Percentiles rank a stretch among this genome's conserved stretches.
phyloP scores from a whole-genome alignment of 1,140 invertebrate genomes.

The Heliconius congener region DNA sequence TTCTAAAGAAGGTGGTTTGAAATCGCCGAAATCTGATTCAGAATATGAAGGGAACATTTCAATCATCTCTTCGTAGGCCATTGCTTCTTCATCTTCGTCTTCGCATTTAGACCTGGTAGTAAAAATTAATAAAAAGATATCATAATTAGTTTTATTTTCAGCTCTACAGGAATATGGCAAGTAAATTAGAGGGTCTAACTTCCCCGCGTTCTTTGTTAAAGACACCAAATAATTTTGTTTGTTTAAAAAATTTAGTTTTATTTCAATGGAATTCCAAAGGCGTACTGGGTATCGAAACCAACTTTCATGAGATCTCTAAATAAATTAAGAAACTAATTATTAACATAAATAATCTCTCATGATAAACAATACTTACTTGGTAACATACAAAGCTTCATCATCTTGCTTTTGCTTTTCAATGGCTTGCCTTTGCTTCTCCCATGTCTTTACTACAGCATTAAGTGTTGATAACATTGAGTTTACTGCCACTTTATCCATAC shows the following conservation, averaged over 20 bases:
- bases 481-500: constrained; percentile 78
- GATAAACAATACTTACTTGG: constrained; percentile 81
- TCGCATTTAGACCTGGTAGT: constrained; percentile 81
- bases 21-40: constrained; percentile 86
- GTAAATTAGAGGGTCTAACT: too few species aligned
- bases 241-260: too few species aligned
- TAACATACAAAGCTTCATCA: constrained; percentile 91
- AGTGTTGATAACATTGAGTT: constrained; percentile 82
- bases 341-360: too few species aligned
- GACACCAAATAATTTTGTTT: too few species aligned
- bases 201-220: too few species aligned
- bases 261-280: too few species aligned
- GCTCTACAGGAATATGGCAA: too few species aligned
- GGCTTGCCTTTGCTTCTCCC: constrained; percentile 88
- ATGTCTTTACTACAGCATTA: constrained; percentile 84
- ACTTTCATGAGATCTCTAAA: too few species aligned
- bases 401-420: constrained; percentile 86
- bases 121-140: neutral
- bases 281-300: too few species aligned
- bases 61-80: constrained; percentile 86
- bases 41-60: constrained; percentile 89
- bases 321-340: too few species aligned
- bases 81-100: constrained; percentile 88
- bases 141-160: too few species aligned
- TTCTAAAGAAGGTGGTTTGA: constrained; percentile 74